Evolutionary conservation across 2,888 invertebrate genomes (phyloP).

Genomic region (Lithophane leautieri): DNA sequence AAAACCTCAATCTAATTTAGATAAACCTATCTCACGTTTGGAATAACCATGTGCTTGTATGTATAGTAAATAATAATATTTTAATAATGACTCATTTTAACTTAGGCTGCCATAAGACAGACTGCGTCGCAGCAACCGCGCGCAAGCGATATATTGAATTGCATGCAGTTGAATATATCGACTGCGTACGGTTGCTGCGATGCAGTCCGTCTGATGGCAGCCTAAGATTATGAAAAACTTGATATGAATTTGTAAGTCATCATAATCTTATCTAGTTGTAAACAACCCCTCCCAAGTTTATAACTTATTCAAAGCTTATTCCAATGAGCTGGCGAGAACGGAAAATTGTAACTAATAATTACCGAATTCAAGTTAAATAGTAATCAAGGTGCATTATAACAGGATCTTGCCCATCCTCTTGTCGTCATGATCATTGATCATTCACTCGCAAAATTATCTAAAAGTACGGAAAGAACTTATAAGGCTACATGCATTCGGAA

Average conservation of each 20-base stretch:
- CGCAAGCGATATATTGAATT: no score
- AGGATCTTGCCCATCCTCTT: neutral
- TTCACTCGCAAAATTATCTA: neutral
- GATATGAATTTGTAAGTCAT: slow-evolving; percentile 15
- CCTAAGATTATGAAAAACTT: slow-evolving; percentile 18
- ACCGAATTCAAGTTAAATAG: neutral
- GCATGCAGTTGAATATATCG: no score
- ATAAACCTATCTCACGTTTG: slow-evolving; percentile 34
- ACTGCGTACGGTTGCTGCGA: no score
- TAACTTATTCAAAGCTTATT: slow-evolving; percentile 6
- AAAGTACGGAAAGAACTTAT: neutral
- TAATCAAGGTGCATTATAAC: neutral
- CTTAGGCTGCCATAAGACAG: no score
- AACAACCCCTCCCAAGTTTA: neutral
- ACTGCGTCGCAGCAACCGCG: no score
- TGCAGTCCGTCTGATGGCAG: no score
- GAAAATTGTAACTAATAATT: neutral
- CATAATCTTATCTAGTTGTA: slow-evolving; percentile 32
- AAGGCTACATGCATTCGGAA: no score
- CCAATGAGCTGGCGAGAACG: neutral
- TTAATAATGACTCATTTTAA: slow-evolving; percentile 26
- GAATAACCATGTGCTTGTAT: slow-evolving; percentile 2
- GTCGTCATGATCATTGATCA: neutral
- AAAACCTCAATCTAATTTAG: slow-evolving; percentile 33
- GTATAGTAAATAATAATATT: slow-evolving; percentile 10